These are phyloP conservation scores for Drosophila triauraria DNA, from an alignment of 1,140 invertebrate genomes.

Conservation along the genomic window DNA sequence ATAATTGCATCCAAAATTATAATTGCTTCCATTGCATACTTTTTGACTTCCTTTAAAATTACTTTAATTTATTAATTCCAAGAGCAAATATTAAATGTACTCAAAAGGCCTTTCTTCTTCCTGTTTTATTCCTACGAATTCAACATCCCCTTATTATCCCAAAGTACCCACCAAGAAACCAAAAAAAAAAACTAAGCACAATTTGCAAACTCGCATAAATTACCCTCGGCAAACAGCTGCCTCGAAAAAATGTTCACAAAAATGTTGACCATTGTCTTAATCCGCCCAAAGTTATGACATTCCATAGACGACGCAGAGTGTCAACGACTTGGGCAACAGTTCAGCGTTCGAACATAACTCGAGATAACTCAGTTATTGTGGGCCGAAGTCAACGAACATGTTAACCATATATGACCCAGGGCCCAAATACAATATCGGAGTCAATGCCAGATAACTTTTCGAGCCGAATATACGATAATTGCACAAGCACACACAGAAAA, in stretches of 20 bases:
- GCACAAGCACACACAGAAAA: slow-evolving; percentile 7
- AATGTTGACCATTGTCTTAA: slow-evolving; percentile 66
- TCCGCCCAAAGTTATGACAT: slow-evolving; percentile 64
- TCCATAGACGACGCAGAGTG: slow-evolving; percentile 38
- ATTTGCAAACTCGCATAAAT: slow-evolving; percentile 46
- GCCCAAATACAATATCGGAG: slow-evolving; percentile 32
- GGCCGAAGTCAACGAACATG: slow-evolving; percentile 69
- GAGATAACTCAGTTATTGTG: slow-evolving; percentile 77
- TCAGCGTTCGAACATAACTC: slow-evolving; percentile 63
- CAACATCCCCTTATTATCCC: neutral
- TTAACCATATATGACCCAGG: slow-evolving; percentile 51
- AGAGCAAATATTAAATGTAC: no score
- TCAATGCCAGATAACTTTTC: slow-evolving; percentile 52
- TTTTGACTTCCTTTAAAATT: no score
- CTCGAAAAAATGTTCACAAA: slow-evolving; percentile 13
- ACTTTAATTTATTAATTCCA: no score
- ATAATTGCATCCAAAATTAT: no score
- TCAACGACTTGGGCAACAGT: slow-evolving; percentile 59
- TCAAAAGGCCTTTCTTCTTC: neutral
- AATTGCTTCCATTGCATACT: no score
- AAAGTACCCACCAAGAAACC: neutral
- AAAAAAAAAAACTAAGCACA: slow-evolving; percentile 5
- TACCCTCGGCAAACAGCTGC: slow-evolving; percentile 24
- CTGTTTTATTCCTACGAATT: neutral
- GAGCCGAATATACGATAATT: slow-evolving; percentile 61